Conservation (phyloP, 1,140 invertebrate species). For the Glossosoma conforme region DNA sequence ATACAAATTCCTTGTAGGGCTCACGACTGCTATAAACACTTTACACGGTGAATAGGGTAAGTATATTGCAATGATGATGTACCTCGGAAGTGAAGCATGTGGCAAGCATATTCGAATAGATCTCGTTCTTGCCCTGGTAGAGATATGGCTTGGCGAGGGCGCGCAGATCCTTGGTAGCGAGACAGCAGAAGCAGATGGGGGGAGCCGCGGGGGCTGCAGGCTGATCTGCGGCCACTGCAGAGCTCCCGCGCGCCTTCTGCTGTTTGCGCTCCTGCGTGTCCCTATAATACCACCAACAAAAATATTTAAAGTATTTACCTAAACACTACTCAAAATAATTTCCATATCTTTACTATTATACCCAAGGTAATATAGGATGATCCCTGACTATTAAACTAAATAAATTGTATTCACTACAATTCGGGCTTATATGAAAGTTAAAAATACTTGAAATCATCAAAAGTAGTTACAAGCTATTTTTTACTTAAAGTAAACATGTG, state of each 20-base stretch:
- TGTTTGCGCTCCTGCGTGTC: neutral
- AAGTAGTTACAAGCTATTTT: too few species aligned
- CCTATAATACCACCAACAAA: neutral
- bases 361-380: too few species aligned
- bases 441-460: too few species aligned
- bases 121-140: constrained; percentile 21
- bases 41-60: neutral
- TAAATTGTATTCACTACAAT: too few species aligned
- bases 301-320: neutral
- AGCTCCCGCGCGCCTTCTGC: neutral
- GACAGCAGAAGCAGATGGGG: constrained; percentile 23
- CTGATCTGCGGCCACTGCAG: neutral
- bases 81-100: constrained; percentile 20
- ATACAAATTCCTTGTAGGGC: too few species aligned
- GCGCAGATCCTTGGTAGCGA: constrained; percentile 17
- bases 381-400: too few species aligned
- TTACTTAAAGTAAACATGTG: too few species aligned
- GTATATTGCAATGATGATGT: neutral
- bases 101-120: constrained; percentile 22
- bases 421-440: too few species aligned
- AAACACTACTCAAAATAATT: too few species aligned
- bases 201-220: neutral
- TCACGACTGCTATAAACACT: too few species aligned
- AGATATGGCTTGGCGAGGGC: constrained; percentile 21
- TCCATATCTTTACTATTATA: too few species aligned